phyloP scores from a whole-genome alignment of 2,888 invertebrate species.

The Adela reaumurella region DNA sequence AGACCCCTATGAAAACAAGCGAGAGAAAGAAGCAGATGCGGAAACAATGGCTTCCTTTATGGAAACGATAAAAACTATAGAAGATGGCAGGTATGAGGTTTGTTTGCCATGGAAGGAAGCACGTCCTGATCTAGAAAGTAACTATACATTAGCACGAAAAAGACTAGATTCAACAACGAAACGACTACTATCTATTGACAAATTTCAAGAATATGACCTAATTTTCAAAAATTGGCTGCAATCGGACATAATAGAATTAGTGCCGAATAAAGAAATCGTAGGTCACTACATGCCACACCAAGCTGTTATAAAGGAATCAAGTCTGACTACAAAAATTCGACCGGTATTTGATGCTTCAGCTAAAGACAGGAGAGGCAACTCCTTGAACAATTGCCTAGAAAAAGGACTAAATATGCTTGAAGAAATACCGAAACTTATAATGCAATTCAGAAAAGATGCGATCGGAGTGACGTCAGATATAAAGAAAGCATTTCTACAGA shows the following conservation, averaged over 20 bases:
- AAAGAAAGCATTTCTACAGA: constrained; percentile 19
- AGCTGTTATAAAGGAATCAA: constrained; percentile 14
- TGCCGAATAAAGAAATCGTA: constrained; percentile 1
- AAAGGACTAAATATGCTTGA: constrained; percentile 18
- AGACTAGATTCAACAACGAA: constrained; percentile 3
- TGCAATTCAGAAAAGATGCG: constrained; percentile 10
- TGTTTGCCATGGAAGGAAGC: neutral
- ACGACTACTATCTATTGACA: neutral
- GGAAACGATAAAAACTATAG: too few species aligned
- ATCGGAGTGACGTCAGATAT: constrained; percentile 17
- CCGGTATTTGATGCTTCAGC: constrained; percentile 19
- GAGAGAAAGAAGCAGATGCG: too few species aligned
- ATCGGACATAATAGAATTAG: neutral
- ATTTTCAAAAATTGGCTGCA: neutral
- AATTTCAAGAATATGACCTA: constrained; percentile 1
- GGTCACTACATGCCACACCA: constrained; percentile 15
- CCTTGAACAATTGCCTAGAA: constrained; percentile 18
- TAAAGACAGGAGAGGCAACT: constrained; percentile 10
- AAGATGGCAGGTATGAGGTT: neutral
- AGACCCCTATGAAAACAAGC: too few species aligned
- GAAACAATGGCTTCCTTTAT: too few species aligned
- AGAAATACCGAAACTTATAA: constrained; percentile 11
- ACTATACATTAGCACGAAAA: neutral
- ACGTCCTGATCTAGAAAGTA: neutral
- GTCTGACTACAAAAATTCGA: constrained; percentile 16